A percentile compares a stretch with the other conserved stretches of the same genome.
These are phyloP conservation scores for Cataglyphis altisquamis DNA, from an alignment of 2,888 invertebrate species.

Conservation along the genomic window DNA sequence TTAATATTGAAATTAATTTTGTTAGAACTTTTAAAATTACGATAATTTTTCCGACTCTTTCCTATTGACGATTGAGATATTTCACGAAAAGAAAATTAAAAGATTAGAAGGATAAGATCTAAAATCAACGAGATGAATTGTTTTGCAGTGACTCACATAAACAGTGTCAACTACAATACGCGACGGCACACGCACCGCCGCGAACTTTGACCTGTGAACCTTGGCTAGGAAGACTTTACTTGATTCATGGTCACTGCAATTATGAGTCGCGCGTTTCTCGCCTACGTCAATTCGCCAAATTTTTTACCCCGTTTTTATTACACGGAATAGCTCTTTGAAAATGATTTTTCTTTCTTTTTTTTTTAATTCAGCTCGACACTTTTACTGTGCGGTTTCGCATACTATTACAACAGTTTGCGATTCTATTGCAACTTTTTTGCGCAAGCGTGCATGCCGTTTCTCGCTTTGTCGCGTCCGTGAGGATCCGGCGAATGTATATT, in stretches of 20 bases:
- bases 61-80: background rate
- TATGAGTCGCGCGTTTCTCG: slow-evolving; percentile 19
- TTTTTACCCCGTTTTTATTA: background rate
- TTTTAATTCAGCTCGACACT: background rate
- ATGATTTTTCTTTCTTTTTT: background rate
- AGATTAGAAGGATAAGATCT: background rate
- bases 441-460: background rate
- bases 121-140: slow-evolving; percentile 44
- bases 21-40: background rate
- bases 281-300: background rate
- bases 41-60: background rate
- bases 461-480: background rate
- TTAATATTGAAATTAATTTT: slow-evolving; percentile 3
- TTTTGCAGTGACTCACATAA: slow-evolving; percentile 20
- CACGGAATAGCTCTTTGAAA: background rate
- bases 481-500: slow-evolving; percentile 1
- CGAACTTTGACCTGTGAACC: slow-evolving; percentile 70
- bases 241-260: slow-evolving; percentile 62
- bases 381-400: background rate
- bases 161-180: slow-evolving; percentile 36
- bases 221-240: slow-evolving; percentile 57
- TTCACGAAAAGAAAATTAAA: background rate
- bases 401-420: background rate
- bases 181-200: slow-evolving; percentile 43
- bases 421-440: slow-evolving; percentile 19